These are phyloP conservation scores for Tachina grossa DNA, from an alignment of 2,888 invertebrate genomes.

Conservation along the genomic window DNA sequence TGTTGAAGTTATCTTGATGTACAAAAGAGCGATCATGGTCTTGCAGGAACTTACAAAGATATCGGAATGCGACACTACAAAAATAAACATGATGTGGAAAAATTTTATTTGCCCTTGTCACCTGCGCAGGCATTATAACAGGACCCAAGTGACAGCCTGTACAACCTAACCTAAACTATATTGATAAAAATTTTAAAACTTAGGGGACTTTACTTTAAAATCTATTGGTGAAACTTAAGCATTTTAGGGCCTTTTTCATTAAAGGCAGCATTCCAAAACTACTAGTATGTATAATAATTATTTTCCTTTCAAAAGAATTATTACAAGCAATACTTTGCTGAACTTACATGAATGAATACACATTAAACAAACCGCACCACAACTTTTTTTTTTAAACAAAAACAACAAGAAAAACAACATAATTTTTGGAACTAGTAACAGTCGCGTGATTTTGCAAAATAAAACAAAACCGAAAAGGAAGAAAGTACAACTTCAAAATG, in stretches of 20 bases:
- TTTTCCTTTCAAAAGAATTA: conserved; percentile 31
- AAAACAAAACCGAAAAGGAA: neutral
- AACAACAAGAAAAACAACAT: neutral
- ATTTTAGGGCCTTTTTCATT: neutral
- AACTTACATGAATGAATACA: conserved; percentile 7
- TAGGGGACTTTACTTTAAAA: too few species aligned
- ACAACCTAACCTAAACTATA: too few species aligned
- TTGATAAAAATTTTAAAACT: too few species aligned
- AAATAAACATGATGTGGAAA: too few species aligned
- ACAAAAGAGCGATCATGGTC: too few species aligned
- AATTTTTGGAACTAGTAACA: conserved; percentile 43
- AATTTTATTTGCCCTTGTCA: too few species aligned
- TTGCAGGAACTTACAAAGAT: too few species aligned
- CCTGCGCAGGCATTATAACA: too few species aligned
- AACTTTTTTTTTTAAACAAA: neutral
- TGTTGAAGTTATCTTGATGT: too few species aligned
- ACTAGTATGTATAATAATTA: neutral
- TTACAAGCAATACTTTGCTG: neutral
- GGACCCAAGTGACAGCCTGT: too few species aligned
- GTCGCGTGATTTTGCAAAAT: conserved; percentile 31
- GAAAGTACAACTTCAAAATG: conserved; percentile 31
- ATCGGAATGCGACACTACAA: too few species aligned
- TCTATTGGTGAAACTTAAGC: too few species aligned
- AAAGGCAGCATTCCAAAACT: neutral
- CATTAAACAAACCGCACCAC: neutral